Evolutionary conservation across 2,888 invertebrate species (phyloP).

Genomic region (Eupelmus urozonus): DNA sequence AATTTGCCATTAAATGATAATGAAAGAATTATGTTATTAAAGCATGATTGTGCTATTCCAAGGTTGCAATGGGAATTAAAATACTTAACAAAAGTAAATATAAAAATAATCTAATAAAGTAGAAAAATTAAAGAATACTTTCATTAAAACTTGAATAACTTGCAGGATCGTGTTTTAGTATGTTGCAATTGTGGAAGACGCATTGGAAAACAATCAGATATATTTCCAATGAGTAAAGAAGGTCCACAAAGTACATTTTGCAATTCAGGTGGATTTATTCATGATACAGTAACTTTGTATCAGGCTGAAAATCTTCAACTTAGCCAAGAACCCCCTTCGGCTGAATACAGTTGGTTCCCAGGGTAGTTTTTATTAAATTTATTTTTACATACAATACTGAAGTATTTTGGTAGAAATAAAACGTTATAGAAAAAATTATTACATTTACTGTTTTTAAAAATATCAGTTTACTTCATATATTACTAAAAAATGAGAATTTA

Average conservation of each 20-base stretch:
- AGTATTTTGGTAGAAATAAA: too few relatives aligned
- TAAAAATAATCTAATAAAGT: not conserved
- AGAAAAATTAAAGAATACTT: not conserved
- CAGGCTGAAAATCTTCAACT: slow-evolving; percentile 79
- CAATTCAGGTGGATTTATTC: slow-evolving; percentile 87
- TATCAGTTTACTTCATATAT: not conserved
- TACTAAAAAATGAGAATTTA: not conserved
- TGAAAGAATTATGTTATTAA: slow-evolving; percentile 82
- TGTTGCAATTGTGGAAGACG: slow-evolving; percentile 78
- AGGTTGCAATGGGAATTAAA: slow-evolving; percentile 81
- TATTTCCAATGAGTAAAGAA: slow-evolving; percentile 89
- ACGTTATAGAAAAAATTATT: too few relatives aligned
- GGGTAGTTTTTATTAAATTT: slow-evolving; percentile 79
- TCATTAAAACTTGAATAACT: slow-evolving; percentile 41
- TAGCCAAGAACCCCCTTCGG: slow-evolving; percentile 80
- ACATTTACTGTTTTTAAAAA: slow-evolving; percentile 3
- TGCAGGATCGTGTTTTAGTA: slow-evolving; percentile 75
- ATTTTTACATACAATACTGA: not conserved
- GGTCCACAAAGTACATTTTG: slow-evolving; percentile 90
- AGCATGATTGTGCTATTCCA: slow-evolving; percentile 84
- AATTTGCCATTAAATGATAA: slow-evolving; percentile 85
- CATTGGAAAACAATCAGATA: slow-evolving; percentile 83
- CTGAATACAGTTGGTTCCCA: slow-evolving; percentile 91
- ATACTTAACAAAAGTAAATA: slow-evolving; percentile 77
- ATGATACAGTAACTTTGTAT: slow-evolving; percentile 87